phyloP scores from a whole-genome alignment of 2,888 invertebrate genomes.

The Lissonota sp. region DNA sequence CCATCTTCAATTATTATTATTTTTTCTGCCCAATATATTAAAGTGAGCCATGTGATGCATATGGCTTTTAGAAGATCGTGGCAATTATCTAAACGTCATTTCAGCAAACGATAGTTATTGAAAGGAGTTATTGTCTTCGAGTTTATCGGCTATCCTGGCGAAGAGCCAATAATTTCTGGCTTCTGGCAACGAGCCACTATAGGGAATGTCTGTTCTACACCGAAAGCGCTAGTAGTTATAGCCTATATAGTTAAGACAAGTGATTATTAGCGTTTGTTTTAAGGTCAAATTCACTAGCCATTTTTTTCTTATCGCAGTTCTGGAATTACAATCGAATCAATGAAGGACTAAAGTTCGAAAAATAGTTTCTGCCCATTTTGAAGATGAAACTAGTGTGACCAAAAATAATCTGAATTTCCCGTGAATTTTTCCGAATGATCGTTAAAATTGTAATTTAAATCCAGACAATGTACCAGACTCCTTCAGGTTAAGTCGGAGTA shows the following conservation, averaged over 20 bases:
- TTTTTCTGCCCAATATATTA: no score
- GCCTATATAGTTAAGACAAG: neutral
- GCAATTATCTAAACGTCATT: constrained; percentile 13
- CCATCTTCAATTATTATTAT: no score
- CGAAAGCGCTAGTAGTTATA: constrained; percentile 8
- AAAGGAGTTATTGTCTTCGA: constrained; percentile 22
- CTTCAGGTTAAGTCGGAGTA: no score
- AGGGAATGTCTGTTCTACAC: constrained; percentile 20
- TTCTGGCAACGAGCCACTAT: constrained; percentile 26
- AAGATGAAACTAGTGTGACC: no score
- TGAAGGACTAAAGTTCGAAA: no score
- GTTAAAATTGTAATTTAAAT: no score
- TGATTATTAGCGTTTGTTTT: constrained; percentile 25
- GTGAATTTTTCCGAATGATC: no score
- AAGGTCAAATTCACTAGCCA: neutral
- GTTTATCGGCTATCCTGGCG: constrained; percentile 34
- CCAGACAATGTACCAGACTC: no score
- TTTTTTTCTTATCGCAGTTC: neutral
- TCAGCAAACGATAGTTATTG: constrained; percentile 23
- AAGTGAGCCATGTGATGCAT: no score
- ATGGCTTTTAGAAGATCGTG: neutral
- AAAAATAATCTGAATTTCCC: no score
- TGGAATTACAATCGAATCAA: neutral
- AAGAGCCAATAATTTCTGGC: constrained; percentile 36
- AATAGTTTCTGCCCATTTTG: no score